Evolutionary conservation across 2,797 vertebrate species (phyloP).

Genomic region (Cyprinella venusta): DNA sequence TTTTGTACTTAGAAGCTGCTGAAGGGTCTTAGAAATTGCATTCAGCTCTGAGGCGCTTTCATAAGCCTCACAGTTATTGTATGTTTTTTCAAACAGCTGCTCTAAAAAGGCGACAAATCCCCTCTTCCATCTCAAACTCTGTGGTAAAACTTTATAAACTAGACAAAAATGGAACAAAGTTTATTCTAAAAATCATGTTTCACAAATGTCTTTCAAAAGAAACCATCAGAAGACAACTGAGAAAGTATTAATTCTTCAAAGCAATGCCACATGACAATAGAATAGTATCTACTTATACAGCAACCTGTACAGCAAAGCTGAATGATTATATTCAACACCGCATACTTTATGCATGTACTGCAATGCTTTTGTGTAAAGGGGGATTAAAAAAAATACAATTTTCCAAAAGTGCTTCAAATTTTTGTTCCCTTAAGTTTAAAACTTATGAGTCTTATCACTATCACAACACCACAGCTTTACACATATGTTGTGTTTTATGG

Average conservation of each 20-base stretch:
- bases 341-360: background rate
- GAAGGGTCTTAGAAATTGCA: conserved; percentile 18
- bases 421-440: no score
- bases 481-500: no score
- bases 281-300: background rate
- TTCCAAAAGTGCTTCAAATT: no score
- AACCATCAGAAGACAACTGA: background rate
- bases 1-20: conserved; percentile 10
- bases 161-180: background rate
- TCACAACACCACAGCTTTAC: no score
- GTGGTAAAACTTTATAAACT: background rate
- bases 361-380: background rate
- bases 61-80: conserved; percentile 1
- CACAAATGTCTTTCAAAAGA: conserved; percentile 5
- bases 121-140: background rate
- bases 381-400: no score
- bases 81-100: background rate
- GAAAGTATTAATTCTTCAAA: background rate
- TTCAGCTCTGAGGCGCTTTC: background rate
- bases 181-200: conserved; percentile 13
- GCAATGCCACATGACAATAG: background rate
- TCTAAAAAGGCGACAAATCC: background rate
- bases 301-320: background rate
- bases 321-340: background rate
- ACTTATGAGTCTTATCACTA: no score